phyloP scores from a whole-genome alignment of 1,140 invertebrate species.

The Leptestheria dahalacensis region DNA sequence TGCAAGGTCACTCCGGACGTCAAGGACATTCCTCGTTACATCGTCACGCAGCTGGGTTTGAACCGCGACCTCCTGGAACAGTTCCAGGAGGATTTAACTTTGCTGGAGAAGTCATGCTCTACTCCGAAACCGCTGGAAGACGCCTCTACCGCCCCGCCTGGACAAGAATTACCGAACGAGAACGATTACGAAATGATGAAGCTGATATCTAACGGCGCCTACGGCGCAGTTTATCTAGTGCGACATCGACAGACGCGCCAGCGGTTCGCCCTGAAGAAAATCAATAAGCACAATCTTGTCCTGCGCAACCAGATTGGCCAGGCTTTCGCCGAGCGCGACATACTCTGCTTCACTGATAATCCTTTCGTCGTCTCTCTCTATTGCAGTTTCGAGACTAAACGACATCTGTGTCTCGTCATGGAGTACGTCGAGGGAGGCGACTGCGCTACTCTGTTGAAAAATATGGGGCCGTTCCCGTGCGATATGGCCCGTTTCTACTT shows the following conservation, averaged over 20 bases:
- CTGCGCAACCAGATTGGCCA: constrained; percentile 95
- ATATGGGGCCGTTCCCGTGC: constrained; percentile 83
- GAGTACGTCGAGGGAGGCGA: constrained; percentile 99
- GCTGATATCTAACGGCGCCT: constrained; percentile 94
- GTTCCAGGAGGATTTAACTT: constrained; percentile 50
- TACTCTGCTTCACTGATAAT: constrained; percentile 98
- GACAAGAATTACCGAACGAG: constrained; percentile 50
- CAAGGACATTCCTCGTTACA: constrained; percentile 95
- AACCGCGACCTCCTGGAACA: constrained; percentile 80
- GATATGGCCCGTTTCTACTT: constrained; percentile 98
- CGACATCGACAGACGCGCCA: constrained; percentile 83
- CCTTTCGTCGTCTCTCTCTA: constrained; percentile 99
- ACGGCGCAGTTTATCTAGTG: constrained; percentile 93
- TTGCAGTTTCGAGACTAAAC: constrained; percentile 94
- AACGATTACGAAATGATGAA: constrained; percentile 96
- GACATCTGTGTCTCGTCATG: constrained; percentile 96
- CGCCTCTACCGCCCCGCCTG: too few species aligned
- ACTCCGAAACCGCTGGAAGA: constrained; percentile 8
- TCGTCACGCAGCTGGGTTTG: constrained; percentile 87
- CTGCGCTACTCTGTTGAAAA: constrained; percentile 89
- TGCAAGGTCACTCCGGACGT: constrained; percentile 63
- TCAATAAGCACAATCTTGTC: constrained; percentile 96
- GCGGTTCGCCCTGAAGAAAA: constrained; percentile 98
- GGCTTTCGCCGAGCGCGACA: constrained; percentile 96
- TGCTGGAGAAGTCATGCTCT: constrained; percentile 27